Evolutionary conservation across 2,797 vertebrate genomes (phyloP).

Genomic region (Loris lydekkerianus): DNA sequence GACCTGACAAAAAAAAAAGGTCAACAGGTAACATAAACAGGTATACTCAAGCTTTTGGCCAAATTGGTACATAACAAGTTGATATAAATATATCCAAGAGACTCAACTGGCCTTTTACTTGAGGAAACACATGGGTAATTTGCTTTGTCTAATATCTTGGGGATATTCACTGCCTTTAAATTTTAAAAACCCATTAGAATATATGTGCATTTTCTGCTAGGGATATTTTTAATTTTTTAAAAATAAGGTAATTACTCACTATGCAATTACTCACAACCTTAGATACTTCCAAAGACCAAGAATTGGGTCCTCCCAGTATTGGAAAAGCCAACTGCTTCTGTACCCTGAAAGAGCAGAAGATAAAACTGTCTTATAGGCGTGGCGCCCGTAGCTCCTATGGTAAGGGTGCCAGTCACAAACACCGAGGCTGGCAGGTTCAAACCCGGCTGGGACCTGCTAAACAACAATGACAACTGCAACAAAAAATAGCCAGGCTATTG

Average conservation of each 20-base stretch:
- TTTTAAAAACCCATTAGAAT: not conserved
- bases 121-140: conserved; percentile 9
- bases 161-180: not conserved
- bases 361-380: not conserved
- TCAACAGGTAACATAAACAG: not conserved
- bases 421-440: no score
- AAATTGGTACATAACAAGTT: not conserved
- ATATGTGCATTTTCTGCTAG: not conserved
- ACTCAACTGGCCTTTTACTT: not conserved
- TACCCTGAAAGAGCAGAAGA: not conserved
- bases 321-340: not conserved
- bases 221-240: not conserved
- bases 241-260: not conserved
- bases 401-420: no score
- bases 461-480: no score
- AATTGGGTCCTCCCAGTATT: not conserved
- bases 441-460: no score
- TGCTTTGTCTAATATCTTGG: not conserved
- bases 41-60: not conserved
- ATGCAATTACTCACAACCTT: not conserved
- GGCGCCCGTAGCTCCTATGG: no score
- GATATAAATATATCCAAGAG: conserved; percentile 2
- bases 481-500: no score
- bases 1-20: not conserved
- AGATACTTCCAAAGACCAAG: conserved; percentile 9